Evolutionary conservation across 2,797 vertebrate species (phyloP).

Genomic region (Spinibarbus caldwelli): DNA sequence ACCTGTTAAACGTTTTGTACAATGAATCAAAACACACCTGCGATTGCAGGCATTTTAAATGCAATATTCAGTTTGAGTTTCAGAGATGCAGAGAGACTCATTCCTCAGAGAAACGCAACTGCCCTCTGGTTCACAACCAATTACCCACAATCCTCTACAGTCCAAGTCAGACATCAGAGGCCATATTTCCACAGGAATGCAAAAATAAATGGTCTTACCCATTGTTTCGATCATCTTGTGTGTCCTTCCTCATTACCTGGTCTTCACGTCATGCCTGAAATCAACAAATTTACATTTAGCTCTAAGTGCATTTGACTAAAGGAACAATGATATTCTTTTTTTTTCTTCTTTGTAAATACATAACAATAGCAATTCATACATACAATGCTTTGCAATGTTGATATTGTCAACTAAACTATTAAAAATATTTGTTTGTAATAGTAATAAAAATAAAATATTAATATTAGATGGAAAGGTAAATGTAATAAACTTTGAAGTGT

Average conservation of each 20-base stretch:
- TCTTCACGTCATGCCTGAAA: conserved; percentile 28
- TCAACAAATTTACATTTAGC: not conserved
- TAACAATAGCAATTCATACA: not conserved
- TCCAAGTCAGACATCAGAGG: not conserved
- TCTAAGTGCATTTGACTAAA: not conserved
- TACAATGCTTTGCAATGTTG: not conserved
- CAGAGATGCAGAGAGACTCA: too few relatives aligned
- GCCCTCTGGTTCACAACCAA: not conserved
- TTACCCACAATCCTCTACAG: conserved; percentile 11
- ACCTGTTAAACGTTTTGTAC: too few relatives aligned
- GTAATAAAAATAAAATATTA: too few relatives aligned
- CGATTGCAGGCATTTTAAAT: too few relatives aligned
- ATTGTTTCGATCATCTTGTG: conserved; percentile 90
- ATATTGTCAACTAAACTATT: not conserved
- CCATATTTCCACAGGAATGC: not conserved
- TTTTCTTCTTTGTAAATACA: not conserved
- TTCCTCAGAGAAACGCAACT: not conserved
- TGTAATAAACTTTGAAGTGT: too few relatives aligned
- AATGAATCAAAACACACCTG: too few relatives aligned
- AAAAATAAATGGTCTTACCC: conserved; percentile 77
- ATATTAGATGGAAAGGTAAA: too few relatives aligned
- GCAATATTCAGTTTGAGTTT: too few relatives aligned
- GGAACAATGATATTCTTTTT: rapidly evolving
- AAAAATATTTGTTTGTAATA: too few relatives aligned
- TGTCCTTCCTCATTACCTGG: conserved; percentile 25